Base-by-base conservation (phyloP, 2,113 vertebrate genomes). In the Alces alces region DNA sequence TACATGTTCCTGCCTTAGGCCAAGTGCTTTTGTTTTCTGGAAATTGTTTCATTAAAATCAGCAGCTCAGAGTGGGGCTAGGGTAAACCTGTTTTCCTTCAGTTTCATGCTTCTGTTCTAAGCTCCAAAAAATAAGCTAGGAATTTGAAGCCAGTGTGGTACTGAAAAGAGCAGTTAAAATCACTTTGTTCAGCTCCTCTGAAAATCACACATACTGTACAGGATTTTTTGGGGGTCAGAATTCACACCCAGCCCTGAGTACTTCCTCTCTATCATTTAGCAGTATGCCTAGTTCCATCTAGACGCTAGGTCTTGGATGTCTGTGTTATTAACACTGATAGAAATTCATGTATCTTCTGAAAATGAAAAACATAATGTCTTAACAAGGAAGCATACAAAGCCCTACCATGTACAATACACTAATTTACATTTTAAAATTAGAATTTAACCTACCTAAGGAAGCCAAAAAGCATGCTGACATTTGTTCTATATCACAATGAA, bases 1-100 rank as follows among this genome's bases (percentile, higher is more conserved):
- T 95, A 64, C 6, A 88, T 83, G 47, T 16, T 55, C 25, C n/a
- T 89, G 64, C 33, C 19, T 85, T 57, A 47, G 47, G 55, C 39
- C 2, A 15, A 83, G 45, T n/a, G 39, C 28, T 80, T 91, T 64
- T 30, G 30, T 33, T 76, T 95, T 96, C 85, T 52, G n/a, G 47
- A 88, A 78, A 82, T 0, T 66, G 30, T 96, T 96, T 60, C 64
- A 96, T 66, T 95, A 95, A 92, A 97, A 94, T 7, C 4, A 9
- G 45, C 55, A 70, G 54, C 66, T 94, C 25, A 43, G 13, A 55
- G 57, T 86, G 11, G n/a, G 39, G 25, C 60, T 58, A 94, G 25
- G 7, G 83, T 39, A 91, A 86, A 95, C 11, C 2, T 36, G 2
- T 11, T 95, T 86, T 93, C 36, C 13, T 79, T 45, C 78, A 19